Base-by-base conservation (phyloP, 1,140 invertebrate species). In the Dinoponera quadriceps region DNA sequence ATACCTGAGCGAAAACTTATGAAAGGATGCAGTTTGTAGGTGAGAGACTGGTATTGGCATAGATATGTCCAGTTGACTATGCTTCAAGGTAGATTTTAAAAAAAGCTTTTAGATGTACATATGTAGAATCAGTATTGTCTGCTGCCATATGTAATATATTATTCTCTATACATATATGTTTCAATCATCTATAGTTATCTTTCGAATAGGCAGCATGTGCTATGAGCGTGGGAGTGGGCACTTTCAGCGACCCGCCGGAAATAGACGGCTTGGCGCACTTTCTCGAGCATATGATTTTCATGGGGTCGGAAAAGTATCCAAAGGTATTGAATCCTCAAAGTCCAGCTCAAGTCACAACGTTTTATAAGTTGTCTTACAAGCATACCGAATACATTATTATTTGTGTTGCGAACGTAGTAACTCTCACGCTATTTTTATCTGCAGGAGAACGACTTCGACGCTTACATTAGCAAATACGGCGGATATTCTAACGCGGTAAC, bases 221-320 rank as follows among this genome's bases (percentile, higher is more conserved):
- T 9, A 91, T 98, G 3, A 95, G 95, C 75, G 95, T 97, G 16
- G 95, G 96, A 54, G 97, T 97, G 44, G 97, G 97, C 22, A 96
- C 96, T 92, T 96, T 96, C 91, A 96, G 96, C 89, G 96, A 96
- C 92, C 98, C 98, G 0, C 89, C 93, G 57, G 95, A 97, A 55
- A 96, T 98, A 66, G 98, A 97, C 83, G 98, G 98, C 1, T 91
- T 99, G 87, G 98, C 98, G 1, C 98, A 99, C 94, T 99, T 99
- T 94, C 95, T 99, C 63, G 98, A 99, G 92, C 98, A 99, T 92
- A 99, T 99, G 98, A 96, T 99, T 7, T 99, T 99, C 91, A 98
- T 99, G 96, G 98, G 98, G 49, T 98, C 97, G 60, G 95, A 97
- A 90, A 98, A 98, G 90, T 98, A 97, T 94, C 97, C 97, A 4